Evolutionary conservation across 1,140 invertebrate genomes (phyloP), one percentile per base, ranked within the genome.

Genomic region (Trichonephila inaurata): DNA sequence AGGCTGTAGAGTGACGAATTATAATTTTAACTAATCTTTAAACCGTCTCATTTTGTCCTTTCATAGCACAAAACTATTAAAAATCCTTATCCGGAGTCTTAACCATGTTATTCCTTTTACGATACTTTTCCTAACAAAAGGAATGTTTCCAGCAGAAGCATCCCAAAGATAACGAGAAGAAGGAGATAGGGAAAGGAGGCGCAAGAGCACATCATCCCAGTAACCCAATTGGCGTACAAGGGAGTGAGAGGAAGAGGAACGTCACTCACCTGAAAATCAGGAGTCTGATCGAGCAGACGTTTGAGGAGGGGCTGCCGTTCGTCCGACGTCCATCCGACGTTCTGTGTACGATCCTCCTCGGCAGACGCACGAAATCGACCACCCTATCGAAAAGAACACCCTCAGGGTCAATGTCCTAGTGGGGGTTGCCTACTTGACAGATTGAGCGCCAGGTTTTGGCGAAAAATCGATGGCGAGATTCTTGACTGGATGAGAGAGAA

Each of bases 301-400:
- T 82, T 62, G 69, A 21, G 18, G 89, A 81, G 14, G 19, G 62
- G 24, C 61, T 64, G 86, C 51, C 51, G 51, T 51, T 51, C 51
- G 51, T 51, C 28, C 88, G 62, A 24, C 40, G 40, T 44, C 51
- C 88, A 21, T 64, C n/a, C 66, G 88, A 60, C 51, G 44, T 24
- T 61, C 89, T 72, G 64, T 28, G 14, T n/a, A 62, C 62, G 14
- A 85, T 81, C 64, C 89, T 51, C 24, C 69, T 61, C 81, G 69
- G 90, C 72, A 91, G 90, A 91, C 90, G 90, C 14, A 40, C n/a
- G 77, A 58, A 83, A 91, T 91, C 90, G 90, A 91, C 90, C 90
- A 58, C 64, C 88, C 64, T 33, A 89, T 33, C 69, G 62, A 40
- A 24, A 77, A 28, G 69, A 72, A 90, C 89, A 83, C 51, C 81